These are phyloP conservation scores for Trinorchestia longiramus DNA, from an alignment of 1,140 invertebrate species.

Conservation along the genomic window DNA sequence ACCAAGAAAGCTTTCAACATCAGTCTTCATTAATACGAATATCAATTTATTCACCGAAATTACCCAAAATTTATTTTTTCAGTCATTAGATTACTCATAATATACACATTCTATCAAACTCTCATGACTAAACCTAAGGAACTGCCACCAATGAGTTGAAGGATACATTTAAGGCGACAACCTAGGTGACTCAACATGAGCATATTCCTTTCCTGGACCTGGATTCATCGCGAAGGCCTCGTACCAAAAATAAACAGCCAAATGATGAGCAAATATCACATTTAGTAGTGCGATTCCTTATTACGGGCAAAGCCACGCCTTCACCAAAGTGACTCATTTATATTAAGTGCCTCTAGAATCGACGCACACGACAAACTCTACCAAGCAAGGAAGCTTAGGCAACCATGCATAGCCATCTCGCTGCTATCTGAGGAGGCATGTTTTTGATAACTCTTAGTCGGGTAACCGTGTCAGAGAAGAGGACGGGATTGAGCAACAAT, in stretches of 20 bases:
- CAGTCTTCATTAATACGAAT: not conserved
- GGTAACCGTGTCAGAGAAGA: not conserved
- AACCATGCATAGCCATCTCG: not conserved
- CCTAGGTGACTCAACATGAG: not conserved
- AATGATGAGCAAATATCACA: not conserved
- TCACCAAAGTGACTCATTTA: conserved; percentile 1
- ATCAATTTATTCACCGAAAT: not conserved
- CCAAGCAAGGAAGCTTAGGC: not conserved
- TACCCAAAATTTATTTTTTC: not conserved
- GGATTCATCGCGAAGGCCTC: not conserved
- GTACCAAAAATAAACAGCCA: not conserved
- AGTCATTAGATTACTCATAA: not conserved
- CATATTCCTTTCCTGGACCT: not conserved
- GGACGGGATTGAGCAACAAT: not conserved
- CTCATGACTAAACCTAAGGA: not conserved
- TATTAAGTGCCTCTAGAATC: not conserved
- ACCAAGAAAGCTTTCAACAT: not conserved
- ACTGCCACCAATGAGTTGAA: not conserved
- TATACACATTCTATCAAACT: not conserved
- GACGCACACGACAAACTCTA: not conserved
- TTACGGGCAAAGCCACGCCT: conserved; percentile 1
- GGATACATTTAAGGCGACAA: not conserved
- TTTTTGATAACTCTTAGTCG: not conserved
- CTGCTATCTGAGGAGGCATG: not conserved
- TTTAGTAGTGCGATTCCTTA: not conserved